A percentile compares a stretch with the other conserved stretches of the same genome.
phyloP scores from a whole-genome alignment of 2,113 vertebrate genomes.

The Gobiocypris rarus region DNA sequence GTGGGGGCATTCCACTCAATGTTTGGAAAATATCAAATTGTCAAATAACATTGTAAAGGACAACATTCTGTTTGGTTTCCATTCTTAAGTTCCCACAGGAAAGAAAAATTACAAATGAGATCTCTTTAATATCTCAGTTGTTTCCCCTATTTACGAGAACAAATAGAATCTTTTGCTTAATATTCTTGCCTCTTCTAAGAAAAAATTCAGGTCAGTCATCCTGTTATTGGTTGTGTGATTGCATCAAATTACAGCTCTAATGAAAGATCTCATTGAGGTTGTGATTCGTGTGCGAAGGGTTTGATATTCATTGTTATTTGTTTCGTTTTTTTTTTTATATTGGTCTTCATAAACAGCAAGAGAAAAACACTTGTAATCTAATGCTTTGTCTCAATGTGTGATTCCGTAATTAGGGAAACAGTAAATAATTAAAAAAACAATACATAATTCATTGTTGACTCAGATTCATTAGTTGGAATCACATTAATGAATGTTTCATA shows the following conservation, averaged over 20 bases:
- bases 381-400: slow-evolving; percentile 75
- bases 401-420: slow-evolving; percentile 74
- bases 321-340: neutral
- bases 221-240: slow-evolving; percentile 10
- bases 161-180: neutral
- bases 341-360: slow-evolving; percentile 21
- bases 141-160: neutral
- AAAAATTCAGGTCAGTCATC: neutral
- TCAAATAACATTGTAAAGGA: neutral
- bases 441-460: slow-evolving; percentile 81
- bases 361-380: slow-evolving; percentile 63
- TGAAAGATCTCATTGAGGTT: slow-evolving; percentile 27
- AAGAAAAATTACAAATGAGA: neutral
- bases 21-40: neutral
- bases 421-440: slow-evolving; percentile 77
- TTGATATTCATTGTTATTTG: slow-evolving; percentile 1
- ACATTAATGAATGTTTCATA: slow-evolving; percentile 73
- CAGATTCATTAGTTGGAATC: slow-evolving; percentile 72
- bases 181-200: neutral
- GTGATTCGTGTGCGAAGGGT: neutral
- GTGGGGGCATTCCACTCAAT: neutral
- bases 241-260: slow-evolving; percentile 13
- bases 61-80: neutral
- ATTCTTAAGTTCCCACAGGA: neutral
- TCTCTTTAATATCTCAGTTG: neutral